These are phyloP conservation scores for Smittia sp. DNA, from an alignment of 2,888 invertebrate genomes.

Conservation along the genomic window DNA sequence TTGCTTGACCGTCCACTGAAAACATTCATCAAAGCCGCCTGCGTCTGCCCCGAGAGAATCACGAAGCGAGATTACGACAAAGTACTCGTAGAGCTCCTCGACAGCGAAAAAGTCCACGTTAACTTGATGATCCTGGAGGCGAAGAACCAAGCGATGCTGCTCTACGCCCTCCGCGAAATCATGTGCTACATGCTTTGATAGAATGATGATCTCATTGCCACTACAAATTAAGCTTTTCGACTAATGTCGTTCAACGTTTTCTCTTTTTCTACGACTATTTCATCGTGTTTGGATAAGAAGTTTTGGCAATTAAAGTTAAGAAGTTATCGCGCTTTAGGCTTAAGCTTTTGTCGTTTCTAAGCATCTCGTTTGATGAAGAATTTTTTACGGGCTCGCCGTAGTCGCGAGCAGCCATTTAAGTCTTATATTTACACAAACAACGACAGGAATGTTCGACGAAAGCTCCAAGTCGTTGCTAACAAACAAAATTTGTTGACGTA, in stretches of 20 bases:
- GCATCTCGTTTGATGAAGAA: too few relatives aligned
- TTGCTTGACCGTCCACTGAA: slow-evolving; percentile 75
- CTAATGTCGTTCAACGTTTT: too few relatives aligned
- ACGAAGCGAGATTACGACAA: slow-evolving; percentile 76
- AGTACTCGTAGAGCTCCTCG: slow-evolving; percentile 77
- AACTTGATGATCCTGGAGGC: slow-evolving; percentile 86
- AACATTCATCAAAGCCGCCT: slow-evolving; percentile 80
- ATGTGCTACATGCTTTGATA: neutral
- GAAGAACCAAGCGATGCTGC: slow-evolving; percentile 78
- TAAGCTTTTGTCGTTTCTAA: too few relatives aligned
- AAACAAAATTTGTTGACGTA: too few relatives aligned
- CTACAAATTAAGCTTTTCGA: too few relatives aligned
- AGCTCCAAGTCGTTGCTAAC: too few relatives aligned
- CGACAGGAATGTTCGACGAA: too few relatives aligned
- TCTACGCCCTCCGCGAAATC: slow-evolving; percentile 75
- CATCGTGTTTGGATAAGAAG: neutral
- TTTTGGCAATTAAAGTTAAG: neutral
- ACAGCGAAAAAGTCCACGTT: slow-evolving; percentile 84
- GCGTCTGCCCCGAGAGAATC: slow-evolving; percentile 80
- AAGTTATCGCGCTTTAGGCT: neutral
- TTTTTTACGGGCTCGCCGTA: too few relatives aligned
- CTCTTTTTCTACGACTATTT: neutral
- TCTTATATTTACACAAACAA: too few relatives aligned
- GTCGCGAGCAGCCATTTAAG: too few relatives aligned
- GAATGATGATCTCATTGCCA: neutral